These are phyloP conservation scores for Dysmachus trigonus DNA, from an alignment of 2,888 invertebrate genomes.

Conservation along the genomic window DNA sequence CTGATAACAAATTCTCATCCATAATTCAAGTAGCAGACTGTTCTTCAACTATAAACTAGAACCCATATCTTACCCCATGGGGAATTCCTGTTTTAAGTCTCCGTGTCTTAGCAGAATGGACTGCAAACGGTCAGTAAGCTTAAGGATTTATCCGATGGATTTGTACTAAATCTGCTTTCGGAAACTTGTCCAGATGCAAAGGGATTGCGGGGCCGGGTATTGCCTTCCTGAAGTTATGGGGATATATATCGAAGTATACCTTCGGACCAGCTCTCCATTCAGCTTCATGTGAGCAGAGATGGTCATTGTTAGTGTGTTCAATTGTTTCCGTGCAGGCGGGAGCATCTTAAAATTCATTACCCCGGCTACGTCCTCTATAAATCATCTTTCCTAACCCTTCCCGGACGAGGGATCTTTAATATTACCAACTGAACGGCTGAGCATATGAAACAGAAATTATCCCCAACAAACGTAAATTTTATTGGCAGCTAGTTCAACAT, in stretches of 20 bases:
- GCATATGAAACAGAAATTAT: background rate
- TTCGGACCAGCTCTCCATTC: background rate
- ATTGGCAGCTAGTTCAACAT: background rate
- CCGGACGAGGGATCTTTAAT: slow-evolving; percentile 3
- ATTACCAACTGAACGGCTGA: background rate
- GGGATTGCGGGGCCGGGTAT: slow-evolving; percentile 35
- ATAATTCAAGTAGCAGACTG: slow-evolving; percentile 46
- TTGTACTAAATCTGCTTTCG: slow-evolving; percentile 52
- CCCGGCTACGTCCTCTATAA: slow-evolving; percentile 15
- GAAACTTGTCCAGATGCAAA: slow-evolving; percentile 48
- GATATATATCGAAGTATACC: background rate
- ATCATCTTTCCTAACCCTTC: slow-evolving; percentile 35
- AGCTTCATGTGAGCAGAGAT: slow-evolving; percentile 19
- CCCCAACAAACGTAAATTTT: background rate
- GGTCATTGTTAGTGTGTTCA: slow-evolving; percentile 37
- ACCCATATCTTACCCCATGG: slow-evolving; percentile 45
- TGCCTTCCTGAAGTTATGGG: slow-evolving; percentile 35
- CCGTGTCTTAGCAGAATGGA: slow-evolving; percentile 57
- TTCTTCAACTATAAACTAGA: slow-evolving; percentile 42
- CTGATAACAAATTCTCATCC: slow-evolving; percentile 51
- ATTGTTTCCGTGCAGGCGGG: slow-evolving; percentile 35
- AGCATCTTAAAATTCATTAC: slow-evolving; percentile 42
- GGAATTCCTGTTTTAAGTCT: slow-evolving; percentile 50
- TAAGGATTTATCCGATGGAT: slow-evolving; percentile 53
- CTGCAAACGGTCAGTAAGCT: slow-evolving; percentile 52